Conservation (phyloP, 1,140 invertebrate species). For the Drosophila mayri region DNA sequence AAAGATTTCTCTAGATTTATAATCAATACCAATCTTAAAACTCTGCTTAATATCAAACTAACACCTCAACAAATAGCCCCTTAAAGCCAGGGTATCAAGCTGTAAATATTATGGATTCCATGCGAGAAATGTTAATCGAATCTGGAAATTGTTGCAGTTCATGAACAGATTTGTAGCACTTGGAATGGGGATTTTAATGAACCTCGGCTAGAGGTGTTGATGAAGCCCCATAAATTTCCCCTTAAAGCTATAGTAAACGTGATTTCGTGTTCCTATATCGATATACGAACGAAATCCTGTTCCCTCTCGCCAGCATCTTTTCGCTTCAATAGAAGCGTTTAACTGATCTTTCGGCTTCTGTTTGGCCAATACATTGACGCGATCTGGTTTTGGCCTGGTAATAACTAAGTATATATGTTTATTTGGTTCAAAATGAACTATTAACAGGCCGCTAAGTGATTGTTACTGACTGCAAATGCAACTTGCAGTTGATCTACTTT, state of each 20-base stretch:
- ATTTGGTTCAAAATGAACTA: background rate
- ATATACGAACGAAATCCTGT: constrained; percentile 9
- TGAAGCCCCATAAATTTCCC: constrained; percentile 22
- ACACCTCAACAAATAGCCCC: no score
- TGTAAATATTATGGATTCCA: constrained; percentile 11
- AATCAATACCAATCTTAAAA: no score
- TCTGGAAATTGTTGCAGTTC: constrained; percentile 34
- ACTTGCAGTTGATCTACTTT: constrained; percentile 44
- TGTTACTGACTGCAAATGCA: constrained; percentile 16
- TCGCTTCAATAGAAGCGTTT: background rate
- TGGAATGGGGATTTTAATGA: constrained; percentile 15
- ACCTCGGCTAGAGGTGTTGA: background rate
- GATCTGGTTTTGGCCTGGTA: constrained; percentile 29
- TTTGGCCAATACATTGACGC: background rate
- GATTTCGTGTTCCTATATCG: constrained; percentile 11
- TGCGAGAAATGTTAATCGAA: constrained; percentile 21
- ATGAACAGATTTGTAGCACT: constrained; percentile 35
- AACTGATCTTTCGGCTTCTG: constrained; percentile 5
- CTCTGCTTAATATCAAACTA: no score
- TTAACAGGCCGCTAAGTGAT: constrained; percentile 38
- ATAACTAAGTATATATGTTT: background rate
- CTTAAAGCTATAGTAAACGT: constrained; percentile 15
- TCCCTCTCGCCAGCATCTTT: background rate
- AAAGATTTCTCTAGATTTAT: no score
- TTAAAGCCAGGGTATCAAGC: background rate